Conservation (phyloP, 2,888 invertebrate species). For the Idaea aversata region DNA sequence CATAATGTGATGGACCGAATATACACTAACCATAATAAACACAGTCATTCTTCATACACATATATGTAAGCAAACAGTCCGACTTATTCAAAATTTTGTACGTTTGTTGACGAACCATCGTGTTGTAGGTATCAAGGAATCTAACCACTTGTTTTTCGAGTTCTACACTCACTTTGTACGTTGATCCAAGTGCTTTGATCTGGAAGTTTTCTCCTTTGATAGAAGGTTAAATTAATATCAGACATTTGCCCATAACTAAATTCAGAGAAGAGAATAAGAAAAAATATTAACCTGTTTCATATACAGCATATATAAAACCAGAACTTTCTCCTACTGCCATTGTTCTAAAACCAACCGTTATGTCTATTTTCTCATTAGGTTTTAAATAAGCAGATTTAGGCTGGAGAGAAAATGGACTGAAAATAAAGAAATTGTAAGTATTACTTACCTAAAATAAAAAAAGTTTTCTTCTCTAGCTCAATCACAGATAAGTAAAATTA, state of each 20-base stretch:
- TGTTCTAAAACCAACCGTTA: constrained; percentile 76
- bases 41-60: constrained; percentile 78
- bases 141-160: constrained; percentile 72
- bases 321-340: constrained; percentile 61
- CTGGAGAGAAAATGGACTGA: constrained; percentile 74
- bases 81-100: constrained; percentile 80
- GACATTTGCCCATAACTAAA: constrained; percentile 3
- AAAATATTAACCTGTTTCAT: constrained; percentile 64
- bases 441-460: constrained; percentile 1
- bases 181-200: constrained; percentile 64
- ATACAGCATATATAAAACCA: constrained; percentile 49
- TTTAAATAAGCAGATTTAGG: constrained; percentile 76
- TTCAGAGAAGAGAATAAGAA: constrained; percentile 3
- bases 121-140: constrained; percentile 81
- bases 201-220: constrained; percentile 71
- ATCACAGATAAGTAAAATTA: neutral
- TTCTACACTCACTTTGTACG: constrained; percentile 68
- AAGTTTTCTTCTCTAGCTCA: neutral
- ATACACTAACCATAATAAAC: constrained; percentile 53
- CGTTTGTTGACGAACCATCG: constrained; percentile 73
- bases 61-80: constrained; percentile 72
- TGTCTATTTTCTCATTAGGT: constrained; percentile 67
- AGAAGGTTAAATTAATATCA: constrained; percentile 9
- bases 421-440: constrained; percentile 23
- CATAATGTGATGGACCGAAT: neutral